A percentile compares a stretch with the other conserved stretches of the same genome.
phyloP scores from a whole-genome alignment of 2,113 vertebrate genomes.

The Grallaria varia region DNA sequence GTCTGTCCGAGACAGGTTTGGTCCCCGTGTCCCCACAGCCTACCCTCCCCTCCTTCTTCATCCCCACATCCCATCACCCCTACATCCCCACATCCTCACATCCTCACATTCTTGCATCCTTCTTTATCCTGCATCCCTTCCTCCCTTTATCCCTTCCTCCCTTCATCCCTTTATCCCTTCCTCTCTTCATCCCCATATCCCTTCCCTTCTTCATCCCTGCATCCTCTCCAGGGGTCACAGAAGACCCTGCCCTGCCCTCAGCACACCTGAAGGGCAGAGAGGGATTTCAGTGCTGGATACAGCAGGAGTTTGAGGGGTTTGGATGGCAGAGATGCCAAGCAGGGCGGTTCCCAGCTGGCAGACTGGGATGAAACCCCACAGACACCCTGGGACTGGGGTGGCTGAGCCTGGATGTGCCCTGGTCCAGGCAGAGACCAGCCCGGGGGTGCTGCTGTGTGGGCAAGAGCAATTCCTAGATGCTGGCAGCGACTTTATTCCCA shows the following conservation, averaged over 20 bases:
- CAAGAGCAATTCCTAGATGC: not conserved
- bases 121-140: no score
- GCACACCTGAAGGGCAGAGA: not conserved
- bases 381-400: no score
- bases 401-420: not conserved
- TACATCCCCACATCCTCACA: not conserved
- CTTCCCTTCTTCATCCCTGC: not conserved
- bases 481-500: not conserved
- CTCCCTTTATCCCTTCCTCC: accelerated
- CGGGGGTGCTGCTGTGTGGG: not conserved
- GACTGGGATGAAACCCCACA: not conserved
- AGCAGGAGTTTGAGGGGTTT: not conserved
- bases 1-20: no score
- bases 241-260: not conserved
- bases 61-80: not conserved
- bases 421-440: not conserved
- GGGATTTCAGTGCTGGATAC: not conserved
- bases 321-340: not conserved
- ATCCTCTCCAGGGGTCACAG: not conserved
- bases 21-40: no score
- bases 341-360: not conserved
- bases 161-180: not conserved
- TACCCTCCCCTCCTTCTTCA: not conserved
- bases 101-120: not conserved
- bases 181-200: not conserved